A percentile compares a stretch with the other conserved stretches of the same genome.
These are phyloP conservation scores for Trissonchulus latispiculum DNA, from an alignment of 2,888 invertebrate species.

Conservation along the genomic window DNA sequence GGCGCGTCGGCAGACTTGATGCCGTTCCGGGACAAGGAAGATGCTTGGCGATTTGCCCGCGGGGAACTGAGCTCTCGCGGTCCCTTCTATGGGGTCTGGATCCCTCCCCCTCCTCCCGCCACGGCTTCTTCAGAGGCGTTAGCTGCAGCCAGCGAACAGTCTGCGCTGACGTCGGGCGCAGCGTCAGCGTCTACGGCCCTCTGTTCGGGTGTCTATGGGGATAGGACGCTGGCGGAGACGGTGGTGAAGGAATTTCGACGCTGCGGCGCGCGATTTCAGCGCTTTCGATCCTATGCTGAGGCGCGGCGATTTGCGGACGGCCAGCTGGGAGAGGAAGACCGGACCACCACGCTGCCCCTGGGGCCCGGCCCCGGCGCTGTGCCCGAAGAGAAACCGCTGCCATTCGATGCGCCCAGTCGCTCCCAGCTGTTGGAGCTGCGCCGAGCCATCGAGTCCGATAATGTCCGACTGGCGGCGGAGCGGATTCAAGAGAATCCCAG, in stretches of 20 bases:
- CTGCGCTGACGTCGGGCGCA: not conserved
- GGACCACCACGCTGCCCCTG: not conserved
- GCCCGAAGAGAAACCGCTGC: conserved; percentile 14
- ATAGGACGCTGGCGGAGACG: not conserved
- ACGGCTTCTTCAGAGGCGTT: too few species aligned
- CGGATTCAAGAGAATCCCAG: conserved; percentile 28
- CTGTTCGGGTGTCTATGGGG: not conserved
- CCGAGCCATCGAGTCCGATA: conserved; percentile 25
- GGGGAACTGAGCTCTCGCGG: not conserved
- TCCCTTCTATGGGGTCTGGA: conserved; percentile 17
- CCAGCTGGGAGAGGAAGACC: not conserved
- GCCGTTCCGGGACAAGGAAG: not conserved
- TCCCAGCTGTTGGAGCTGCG: not conserved
- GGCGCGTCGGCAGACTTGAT: not conserved
- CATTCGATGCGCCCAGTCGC: conserved; percentile 10
- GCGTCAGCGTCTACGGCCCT: not conserved
- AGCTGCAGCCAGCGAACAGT: not conserved
- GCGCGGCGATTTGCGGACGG: conserved; percentile 10
- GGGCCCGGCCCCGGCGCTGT: not conserved
- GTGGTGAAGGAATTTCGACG: not conserved
- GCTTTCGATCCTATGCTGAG: not conserved
- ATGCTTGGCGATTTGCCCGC: not conserved
- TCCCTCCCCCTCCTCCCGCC: too few species aligned
- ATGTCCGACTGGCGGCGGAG: conserved; percentile 24
- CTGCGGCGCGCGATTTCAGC: conserved; percentile 11